Conservation (phyloP, 2,888 invertebrate species). For the Lithophane ornitopus region DNA sequence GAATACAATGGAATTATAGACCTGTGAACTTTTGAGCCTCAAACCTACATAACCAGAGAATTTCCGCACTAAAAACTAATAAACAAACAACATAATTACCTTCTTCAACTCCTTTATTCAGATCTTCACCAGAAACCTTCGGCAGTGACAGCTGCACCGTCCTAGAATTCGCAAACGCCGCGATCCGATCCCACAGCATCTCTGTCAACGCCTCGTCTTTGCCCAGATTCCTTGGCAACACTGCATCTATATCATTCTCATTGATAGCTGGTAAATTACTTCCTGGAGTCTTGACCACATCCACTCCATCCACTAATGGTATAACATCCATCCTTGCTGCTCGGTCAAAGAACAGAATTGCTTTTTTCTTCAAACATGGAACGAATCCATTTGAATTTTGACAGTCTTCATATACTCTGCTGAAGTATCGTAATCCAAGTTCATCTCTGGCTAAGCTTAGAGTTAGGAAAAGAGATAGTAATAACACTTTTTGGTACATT, state of each 20-base stretch:
- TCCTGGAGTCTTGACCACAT: constrained; percentile 90
- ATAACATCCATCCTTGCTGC: constrained; percentile 93
- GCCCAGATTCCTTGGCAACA: constrained; percentile 92
- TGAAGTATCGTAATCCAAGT: constrained; percentile 92
- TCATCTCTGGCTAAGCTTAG: constrained; percentile 76
- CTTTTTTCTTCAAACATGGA: constrained; percentile 95
- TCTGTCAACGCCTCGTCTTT: constrained; percentile 93
- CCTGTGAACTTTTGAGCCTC: constrained; percentile 1
- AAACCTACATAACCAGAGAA: background rate
- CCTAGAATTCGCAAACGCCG: constrained; percentile 93
- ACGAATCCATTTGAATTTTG: constrained; percentile 92
- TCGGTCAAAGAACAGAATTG: constrained; percentile 94
- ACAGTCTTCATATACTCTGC: constrained; percentile 95
- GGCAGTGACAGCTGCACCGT: constrained; percentile 95
- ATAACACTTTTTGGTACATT: constrained; percentile 81
- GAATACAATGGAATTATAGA: background rate
- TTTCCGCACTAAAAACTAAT: background rate
- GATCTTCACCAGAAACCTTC: constrained; percentile 92
- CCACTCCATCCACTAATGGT: constrained; percentile 91
- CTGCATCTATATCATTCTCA: constrained; percentile 93
- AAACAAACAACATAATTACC: constrained; percentile 86
- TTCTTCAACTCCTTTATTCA: constrained; percentile 94
- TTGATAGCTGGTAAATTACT: constrained; percentile 87
- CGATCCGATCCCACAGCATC: constrained; percentile 93
- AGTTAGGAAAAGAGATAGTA: constrained; percentile 73